phyloP scores from a whole-genome alignment of 1,140 invertebrate genomes.

The Andrena cerasifolii region DNA sequence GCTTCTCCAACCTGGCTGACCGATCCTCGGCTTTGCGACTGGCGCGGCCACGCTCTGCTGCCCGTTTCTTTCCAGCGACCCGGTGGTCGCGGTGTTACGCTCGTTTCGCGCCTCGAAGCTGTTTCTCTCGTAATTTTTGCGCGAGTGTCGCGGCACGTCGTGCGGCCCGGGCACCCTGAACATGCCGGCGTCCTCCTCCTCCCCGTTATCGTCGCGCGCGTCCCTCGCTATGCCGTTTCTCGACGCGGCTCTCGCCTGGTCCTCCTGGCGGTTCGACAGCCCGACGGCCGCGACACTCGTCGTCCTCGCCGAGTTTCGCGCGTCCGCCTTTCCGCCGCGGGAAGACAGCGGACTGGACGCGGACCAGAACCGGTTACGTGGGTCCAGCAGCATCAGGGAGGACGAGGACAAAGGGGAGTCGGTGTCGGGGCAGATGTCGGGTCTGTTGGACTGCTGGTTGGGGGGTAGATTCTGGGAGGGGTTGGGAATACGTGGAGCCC shows the following conservation, averaged over 20 bases:
- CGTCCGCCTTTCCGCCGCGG: conserved; percentile 17
- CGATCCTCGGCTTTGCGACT: conserved; percentile 69
- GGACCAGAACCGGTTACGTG: conserved; percentile 74
- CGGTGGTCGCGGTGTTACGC: conserved; percentile 31
- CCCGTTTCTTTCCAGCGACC: conserved; percentile 38
- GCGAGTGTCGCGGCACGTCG: conserved; percentile 58
- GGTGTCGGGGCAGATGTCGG: conserved; percentile 46
- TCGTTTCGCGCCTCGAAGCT: conserved; percentile 54
- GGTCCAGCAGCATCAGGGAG: conserved; percentile 64
- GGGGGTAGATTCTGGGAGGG: conserved; percentile 72
- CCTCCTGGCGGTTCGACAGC: neutral
- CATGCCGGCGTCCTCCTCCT: conserved; percentile 5
- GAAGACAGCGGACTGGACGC: conserved; percentile 63
- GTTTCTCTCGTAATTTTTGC: conserved; percentile 59
- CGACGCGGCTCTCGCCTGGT: neutral
- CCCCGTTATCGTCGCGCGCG: conserved; percentile 4
- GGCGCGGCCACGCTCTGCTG: conserved; percentile 13
- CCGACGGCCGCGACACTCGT: conserved; percentile 29
- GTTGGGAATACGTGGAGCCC: conserved; percentile 81
- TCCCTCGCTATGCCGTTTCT: conserved; percentile 51
- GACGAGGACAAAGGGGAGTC: conserved; percentile 60
- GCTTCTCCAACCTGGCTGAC: conserved; percentile 73
- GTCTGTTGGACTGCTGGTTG: conserved; percentile 55
- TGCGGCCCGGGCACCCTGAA: conserved; percentile 59
- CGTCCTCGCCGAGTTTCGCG: conserved; percentile 30